phyloP scores from a whole-genome alignment of 2,797 vertebrate species.

The Hyperoplus lanceolatus region DNA sequence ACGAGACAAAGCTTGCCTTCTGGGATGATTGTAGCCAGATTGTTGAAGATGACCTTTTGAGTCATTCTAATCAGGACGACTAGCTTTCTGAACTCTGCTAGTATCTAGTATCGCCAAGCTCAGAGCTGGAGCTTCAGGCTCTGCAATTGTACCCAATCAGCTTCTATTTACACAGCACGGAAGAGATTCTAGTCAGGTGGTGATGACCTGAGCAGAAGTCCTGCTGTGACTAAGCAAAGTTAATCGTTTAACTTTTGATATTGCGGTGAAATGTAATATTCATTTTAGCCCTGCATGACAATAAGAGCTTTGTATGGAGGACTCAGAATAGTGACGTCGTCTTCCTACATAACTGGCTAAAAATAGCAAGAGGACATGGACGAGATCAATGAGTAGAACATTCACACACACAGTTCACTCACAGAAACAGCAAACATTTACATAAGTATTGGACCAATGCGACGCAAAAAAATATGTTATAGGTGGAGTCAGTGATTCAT shows the following conservation, averaged over 20 bases:
- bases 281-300: neutral
- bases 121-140: conserved; percentile 27
- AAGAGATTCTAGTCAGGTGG: conserved; percentile 16
- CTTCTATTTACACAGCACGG: neutral
- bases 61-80: conserved; percentile 50
- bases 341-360: neutral
- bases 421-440: neutral
- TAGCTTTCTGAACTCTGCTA: conserved; percentile 30
- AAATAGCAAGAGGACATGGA: neutral
- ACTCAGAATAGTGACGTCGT: neutral
- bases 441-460: too few relatives aligned
- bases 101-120: conserved; percentile 50
- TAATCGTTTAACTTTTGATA: conserved; percentile 1
- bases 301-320: too few relatives aligned
- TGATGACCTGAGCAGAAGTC: conserved; percentile 16
- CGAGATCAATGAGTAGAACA: neutral
- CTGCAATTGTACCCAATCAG: conserved; percentile 9
- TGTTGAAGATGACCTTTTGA: conserved; percentile 67
- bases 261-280: neutral
- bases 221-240: conserved; percentile 5
- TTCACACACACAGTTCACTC: too few relatives aligned
- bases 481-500: too few relatives aligned
- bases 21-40: conserved; percentile 48
- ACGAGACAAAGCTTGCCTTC: conserved; percentile 48
- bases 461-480: too few relatives aligned